Percentiles rank a stretch among this genome's conserved stretches.
phyloP scores from a whole-genome alignment of 92 coral and sea anemone species.

The Bergia sp. region DNA sequence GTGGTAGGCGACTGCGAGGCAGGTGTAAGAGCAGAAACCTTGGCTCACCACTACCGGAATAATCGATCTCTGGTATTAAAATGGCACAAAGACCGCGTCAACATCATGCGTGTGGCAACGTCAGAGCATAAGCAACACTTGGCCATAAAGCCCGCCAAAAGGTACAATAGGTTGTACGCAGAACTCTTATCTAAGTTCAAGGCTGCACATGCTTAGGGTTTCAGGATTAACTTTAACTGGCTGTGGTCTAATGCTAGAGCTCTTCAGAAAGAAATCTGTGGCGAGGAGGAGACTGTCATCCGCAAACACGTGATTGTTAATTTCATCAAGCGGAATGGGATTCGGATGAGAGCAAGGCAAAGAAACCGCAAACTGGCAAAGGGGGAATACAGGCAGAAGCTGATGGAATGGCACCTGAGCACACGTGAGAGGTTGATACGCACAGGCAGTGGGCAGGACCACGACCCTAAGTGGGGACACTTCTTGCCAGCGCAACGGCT shows the following conservation, averaged over 20 bases:
- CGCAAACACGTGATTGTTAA: slow-evolving; percentile 1
- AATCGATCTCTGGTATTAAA: neutral
- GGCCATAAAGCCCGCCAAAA: too few species aligned
- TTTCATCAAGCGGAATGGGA: slow-evolving; percentile 17
- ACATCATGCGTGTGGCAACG: too few species aligned
- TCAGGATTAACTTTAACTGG: too few species aligned
- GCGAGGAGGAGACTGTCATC: slow-evolving; percentile 1
- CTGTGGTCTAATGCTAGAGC: too few species aligned
- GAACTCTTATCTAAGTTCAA: too few species aligned
- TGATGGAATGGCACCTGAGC: neutral
- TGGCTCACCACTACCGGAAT: neutral
- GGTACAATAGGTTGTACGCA: too few species aligned
- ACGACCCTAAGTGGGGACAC: neutral
- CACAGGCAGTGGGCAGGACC: neutral
- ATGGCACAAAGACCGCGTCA: too few species aligned
- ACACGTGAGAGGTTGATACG: neutral
- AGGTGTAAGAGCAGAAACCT: neutral
- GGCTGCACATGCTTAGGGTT: too few species aligned
- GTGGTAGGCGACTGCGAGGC: neutral
- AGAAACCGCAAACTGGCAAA: neutral
- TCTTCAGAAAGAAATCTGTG: neutral
- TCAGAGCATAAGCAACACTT: too few species aligned
- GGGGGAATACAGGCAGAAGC: slow-evolving; percentile 8
- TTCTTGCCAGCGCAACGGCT: neutral
- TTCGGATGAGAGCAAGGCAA: slow-evolving; percentile 4